A percentile compares a stretch with the other conserved stretches of the same genome.
phyloP scores from a whole-genome alignment of 2,797 vertebrate genomes.

The Lithobates pipiens region DNA sequence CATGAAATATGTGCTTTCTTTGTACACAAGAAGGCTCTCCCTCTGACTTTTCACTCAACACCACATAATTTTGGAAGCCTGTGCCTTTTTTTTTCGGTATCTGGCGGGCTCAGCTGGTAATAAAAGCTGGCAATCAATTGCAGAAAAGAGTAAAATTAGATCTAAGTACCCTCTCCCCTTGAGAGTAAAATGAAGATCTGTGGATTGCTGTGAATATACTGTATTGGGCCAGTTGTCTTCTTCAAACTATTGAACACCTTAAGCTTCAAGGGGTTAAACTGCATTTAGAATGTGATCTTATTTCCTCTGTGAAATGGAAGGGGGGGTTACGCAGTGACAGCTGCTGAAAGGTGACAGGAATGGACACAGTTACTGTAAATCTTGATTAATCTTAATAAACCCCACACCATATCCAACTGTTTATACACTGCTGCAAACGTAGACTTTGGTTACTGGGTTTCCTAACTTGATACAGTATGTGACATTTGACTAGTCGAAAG shows the following conservation, averaged over 20 bases:
- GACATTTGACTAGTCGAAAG: constrained; percentile 24
- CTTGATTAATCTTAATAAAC: constrained; percentile 72
- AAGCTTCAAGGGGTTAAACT: constrained; percentile 9
- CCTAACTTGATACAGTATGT: constrained; percentile 59
- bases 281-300: constrained; percentile 10
- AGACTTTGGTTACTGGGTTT: constrained; percentile 64
- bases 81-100: constrained; percentile 80
- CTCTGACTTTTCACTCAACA: constrained; percentile 85
- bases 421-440: constrained; percentile 66
- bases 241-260: constrained; percentile 35
- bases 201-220: constrained; percentile 63
- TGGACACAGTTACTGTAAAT: constrained; percentile 68
- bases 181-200: constrained; percentile 32
- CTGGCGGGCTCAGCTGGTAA: constrained; percentile 80
- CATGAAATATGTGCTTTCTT: constrained; percentile 77
- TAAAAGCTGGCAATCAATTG: constrained; percentile 79
- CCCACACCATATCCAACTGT: constrained; percentile 64
- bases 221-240: constrained; percentile 61
- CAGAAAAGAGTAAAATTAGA: constrained; percentile 73
- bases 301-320: constrained; percentile 64
- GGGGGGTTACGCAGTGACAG: constrained; percentile 65
- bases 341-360: constrained; percentile 73
- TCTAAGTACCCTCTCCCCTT: constrained; percentile 58
- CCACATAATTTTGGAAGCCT: constrained; percentile 81
- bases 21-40: constrained; percentile 68